Conservation (phyloP, 2,797 vertebrate species). For the Knipowitschia caucasica region DNA sequence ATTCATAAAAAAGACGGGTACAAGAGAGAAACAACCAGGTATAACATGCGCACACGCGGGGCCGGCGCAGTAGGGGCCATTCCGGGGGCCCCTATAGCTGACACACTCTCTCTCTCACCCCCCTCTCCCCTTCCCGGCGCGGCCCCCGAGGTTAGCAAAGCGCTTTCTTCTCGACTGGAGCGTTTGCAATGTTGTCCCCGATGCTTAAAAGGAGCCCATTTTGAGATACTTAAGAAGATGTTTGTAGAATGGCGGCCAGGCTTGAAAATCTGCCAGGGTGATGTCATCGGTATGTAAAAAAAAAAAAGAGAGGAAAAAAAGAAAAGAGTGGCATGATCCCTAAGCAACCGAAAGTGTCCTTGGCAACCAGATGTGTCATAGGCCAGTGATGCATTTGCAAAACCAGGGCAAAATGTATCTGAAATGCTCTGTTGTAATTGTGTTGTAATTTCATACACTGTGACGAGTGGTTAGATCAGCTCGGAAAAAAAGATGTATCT, state of each 20-base stretch:
- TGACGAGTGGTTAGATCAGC: too few relatives aligned
- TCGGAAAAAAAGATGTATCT: too few relatives aligned
- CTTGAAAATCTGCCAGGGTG: slow-evolving; percentile 36
- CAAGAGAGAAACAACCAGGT: slow-evolving; percentile 27
- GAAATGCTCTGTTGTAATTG: too few relatives aligned
- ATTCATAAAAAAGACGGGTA: slow-evolving; percentile 15
- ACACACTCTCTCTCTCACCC: background rate
- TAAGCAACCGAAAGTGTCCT: slow-evolving; percentile 59
- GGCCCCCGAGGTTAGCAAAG: slow-evolving; percentile 45
- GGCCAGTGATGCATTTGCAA: slow-evolving; percentile 11
- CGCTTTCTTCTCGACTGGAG: slow-evolving; percentile 17
- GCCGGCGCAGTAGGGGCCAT: slow-evolving; percentile 41
- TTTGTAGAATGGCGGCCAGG: slow-evolving; percentile 21
- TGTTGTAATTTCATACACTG: too few relatives aligned
- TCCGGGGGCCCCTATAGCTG: slow-evolving; percentile 43
- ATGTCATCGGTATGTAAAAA: slow-evolving; percentile 54
- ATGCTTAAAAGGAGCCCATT: slow-evolving; percentile 27
- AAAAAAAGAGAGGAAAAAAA: background rate
- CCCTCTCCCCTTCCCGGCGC: slow-evolving; percentile 26
- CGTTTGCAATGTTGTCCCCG: slow-evolving; percentile 18
- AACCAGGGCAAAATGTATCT: too few relatives aligned
- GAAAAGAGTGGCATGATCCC: slow-evolving; percentile 46
- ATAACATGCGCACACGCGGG: slow-evolving; percentile 24
- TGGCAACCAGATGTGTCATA: slow-evolving; percentile 54
- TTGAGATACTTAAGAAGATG: slow-evolving; percentile 31